These are phyloP conservation scores for Serranus cabrilla DNA, from an alignment of 2,797 vertebrate species.

Conservation along the genomic window DNA sequence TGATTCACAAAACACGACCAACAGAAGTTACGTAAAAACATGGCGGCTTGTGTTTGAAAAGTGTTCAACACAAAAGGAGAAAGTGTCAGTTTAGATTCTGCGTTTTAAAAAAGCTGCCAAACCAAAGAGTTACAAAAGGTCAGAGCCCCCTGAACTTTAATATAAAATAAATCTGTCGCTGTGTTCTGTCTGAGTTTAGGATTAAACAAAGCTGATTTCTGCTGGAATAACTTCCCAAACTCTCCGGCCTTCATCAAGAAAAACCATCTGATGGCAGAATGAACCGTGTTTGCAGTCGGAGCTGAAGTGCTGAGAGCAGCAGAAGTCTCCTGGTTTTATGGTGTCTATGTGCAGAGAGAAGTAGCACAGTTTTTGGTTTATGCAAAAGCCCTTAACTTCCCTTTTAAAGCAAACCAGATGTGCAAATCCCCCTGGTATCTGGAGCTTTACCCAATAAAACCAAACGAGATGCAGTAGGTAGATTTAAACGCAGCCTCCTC, in stretches of 20 bases:
- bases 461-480: constrained; percentile 42
- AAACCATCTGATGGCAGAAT: neutral
- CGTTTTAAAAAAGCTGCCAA: neutral
- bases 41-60: no score
- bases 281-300: constrained; percentile 13
- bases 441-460: constrained; percentile 56
- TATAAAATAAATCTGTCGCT: neutral
- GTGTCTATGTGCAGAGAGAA: constrained; percentile 50
- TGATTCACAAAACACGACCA: no score
- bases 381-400: constrained; percentile 66
- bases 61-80: neutral
- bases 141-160: neutral
- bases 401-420: constrained; percentile 82
- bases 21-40: no score
- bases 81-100: neutral
- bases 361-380: constrained; percentile 63
- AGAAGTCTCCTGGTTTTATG: constrained; percentile 50
- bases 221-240: neutral
- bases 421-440: constrained; percentile 53
- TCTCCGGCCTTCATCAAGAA: constrained; percentile 6
- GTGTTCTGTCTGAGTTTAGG: neutral
- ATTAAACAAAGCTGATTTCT: constrained; percentile 12
- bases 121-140: neutral
- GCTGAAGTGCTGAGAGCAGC: constrained; percentile 61
- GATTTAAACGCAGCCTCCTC: constrained; percentile 16